Conservation (phyloP, 2,888 invertebrate species). For the Nycteola revayana region DNA sequence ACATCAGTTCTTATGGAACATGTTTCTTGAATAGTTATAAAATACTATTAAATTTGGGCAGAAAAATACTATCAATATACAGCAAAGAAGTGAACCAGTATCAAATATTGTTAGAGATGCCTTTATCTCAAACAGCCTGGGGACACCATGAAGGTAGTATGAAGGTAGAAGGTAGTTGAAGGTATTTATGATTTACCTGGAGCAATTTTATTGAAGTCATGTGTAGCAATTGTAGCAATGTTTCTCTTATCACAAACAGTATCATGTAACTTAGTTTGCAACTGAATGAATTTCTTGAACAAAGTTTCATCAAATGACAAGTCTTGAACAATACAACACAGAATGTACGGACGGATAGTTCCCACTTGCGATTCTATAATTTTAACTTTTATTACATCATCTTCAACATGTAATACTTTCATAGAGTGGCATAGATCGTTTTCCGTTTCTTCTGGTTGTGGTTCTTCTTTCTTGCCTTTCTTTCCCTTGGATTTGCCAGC, state of each 20-base stretch:
- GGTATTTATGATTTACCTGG: constrained; percentile 59
- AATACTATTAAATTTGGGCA: too few relatives aligned
- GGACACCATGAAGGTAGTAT: too few relatives aligned
- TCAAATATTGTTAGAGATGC: too few relatives aligned
- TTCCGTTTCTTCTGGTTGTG: constrained; percentile 44
- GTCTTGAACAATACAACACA: constrained; percentile 87
- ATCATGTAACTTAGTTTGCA: constrained; percentile 90
- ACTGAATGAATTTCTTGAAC: constrained; percentile 89
- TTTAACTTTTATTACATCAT: constrained; percentile 73
- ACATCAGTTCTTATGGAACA: too few relatives aligned
- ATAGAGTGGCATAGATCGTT: constrained; percentile 61
- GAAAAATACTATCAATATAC: too few relatives aligned
- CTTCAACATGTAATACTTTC: constrained; percentile 73
- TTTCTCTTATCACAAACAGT: constrained; percentile 89
- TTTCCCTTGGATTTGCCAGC: constrained; percentile 56
- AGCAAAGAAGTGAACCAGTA: too few relatives aligned
- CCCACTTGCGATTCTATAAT: constrained; percentile 81
- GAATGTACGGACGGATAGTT: constrained; percentile 85
- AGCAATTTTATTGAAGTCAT: constrained; percentile 86
- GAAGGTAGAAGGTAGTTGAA: too few relatives aligned
- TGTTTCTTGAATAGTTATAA: too few relatives aligned
- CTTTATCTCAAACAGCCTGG: too few relatives aligned
- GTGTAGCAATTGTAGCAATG: constrained; percentile 91
- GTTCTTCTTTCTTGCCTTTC: constrained; percentile 68
- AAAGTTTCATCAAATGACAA: constrained; percentile 82